These are phyloP conservation scores for Pyrrhia umbra DNA, from an alignment of 2,888 invertebrate genomes.

Conservation along the genomic window DNA sequence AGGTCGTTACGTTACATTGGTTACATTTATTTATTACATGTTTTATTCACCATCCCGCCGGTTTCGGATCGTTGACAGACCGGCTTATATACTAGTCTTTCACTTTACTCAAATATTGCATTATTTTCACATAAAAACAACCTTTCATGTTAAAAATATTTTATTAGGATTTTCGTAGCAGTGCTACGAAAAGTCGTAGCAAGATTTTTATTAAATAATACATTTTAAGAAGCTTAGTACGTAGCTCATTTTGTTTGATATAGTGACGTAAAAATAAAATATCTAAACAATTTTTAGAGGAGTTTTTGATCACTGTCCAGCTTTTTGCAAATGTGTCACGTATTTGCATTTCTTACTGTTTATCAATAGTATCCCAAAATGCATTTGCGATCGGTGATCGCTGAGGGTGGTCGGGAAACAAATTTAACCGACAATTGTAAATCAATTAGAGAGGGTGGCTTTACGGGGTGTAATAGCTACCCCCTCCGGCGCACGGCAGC, in stretches of 20 bases:
- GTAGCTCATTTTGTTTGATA: no score
- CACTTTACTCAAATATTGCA: conserved; percentile 40
- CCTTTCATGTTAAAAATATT: not conserved
- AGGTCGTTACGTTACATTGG: conserved; percentile 79
- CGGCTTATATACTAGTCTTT: conserved; percentile 38
- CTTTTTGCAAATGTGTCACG: not conserved
- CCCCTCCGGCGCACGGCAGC: conserved; percentile 73
- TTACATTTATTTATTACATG: conserved; percentile 86
- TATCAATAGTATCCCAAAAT: conserved; percentile 64
- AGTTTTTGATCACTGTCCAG: no score
- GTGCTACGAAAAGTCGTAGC: conserved; percentile 54
- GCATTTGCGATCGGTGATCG: conserved; percentile 84
- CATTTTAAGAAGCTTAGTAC: no score
- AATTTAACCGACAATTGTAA: conserved; percentile 91
- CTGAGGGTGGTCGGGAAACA: conserved; percentile 88
- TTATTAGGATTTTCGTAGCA: conserved; percentile 33
- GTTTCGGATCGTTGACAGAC: conserved; percentile 69
- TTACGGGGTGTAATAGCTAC: conserved; percentile 86
- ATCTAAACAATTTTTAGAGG: no score
- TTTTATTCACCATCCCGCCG: conserved; percentile 82
- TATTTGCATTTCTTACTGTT: conserved; percentile 37
- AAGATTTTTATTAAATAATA: not conserved
- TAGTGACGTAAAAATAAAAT: no score
- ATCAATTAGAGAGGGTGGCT: conserved; percentile 90
- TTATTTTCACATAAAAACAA: conserved; percentile 2